These are phyloP conservation scores for Pseudochirops cupreus DNA, from an alignment of 2,797 vertebrate genomes.

Conservation along the genomic window DNA sequence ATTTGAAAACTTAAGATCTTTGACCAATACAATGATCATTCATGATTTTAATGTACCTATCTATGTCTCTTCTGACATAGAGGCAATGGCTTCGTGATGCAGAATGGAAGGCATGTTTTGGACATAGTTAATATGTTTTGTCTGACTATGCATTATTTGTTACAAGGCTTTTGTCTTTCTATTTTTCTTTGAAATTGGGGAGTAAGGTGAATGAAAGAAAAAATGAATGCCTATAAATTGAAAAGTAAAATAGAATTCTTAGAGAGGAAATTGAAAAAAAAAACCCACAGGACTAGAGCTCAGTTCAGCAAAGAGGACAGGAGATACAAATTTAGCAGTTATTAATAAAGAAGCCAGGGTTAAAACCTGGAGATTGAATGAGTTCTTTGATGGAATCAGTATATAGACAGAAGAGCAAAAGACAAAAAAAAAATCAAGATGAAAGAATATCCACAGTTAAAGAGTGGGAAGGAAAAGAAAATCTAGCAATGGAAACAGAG, in stretches of 20 bases:
- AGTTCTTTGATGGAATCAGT: not conserved
- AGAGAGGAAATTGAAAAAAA: conserved; percentile 12
- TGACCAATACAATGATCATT: not conserved
- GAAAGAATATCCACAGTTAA: not conserved
- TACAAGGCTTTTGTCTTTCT: not conserved
- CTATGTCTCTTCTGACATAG: not conserved
- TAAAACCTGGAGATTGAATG: not conserved
- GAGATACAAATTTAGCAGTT: not conserved
- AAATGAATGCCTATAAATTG: not conserved
- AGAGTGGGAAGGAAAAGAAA: conserved; percentile 27
- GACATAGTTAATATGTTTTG: not conserved
- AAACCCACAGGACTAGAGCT: not conserved
- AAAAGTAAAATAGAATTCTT: not conserved
- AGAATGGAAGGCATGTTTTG: not conserved
- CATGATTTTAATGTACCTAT: not conserved
- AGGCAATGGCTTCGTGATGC: not conserved
- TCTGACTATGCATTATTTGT: not conserved
- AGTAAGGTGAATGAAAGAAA: not conserved
- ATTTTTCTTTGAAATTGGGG: not conserved
- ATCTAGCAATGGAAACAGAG: conserved; percentile 17
- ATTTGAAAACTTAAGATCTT: not conserved
- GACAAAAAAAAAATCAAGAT: not conserved
- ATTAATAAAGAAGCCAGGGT: not conserved
- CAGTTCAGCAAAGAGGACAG: conserved; percentile 8
- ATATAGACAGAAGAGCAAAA: not conserved